Percentiles rank a stretch among this genome's conserved stretches.
phyloP scores from a whole-genome alignment of 2,113 vertebrate genomes.

The Syngnathoides biaculeatus region DNA sequence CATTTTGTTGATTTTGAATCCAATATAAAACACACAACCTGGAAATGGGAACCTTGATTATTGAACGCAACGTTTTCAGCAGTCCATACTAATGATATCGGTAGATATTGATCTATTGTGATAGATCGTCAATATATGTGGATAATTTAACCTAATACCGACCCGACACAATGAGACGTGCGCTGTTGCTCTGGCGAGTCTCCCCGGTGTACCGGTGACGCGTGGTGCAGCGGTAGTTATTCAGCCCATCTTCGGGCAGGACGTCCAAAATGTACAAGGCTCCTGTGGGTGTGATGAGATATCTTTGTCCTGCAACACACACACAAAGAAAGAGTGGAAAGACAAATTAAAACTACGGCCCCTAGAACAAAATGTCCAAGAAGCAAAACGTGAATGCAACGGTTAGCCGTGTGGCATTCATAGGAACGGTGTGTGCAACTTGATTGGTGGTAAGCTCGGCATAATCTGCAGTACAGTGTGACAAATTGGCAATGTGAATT shows the following conservation, averaged over 20 bases:
- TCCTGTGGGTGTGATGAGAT: constrained; percentile 98
- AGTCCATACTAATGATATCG: neutral
- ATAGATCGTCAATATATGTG: neutral
- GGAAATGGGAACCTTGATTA: neutral
- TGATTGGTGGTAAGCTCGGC: no score
- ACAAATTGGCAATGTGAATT: no score
- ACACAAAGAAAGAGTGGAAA: neutral
- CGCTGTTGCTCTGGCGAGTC: constrained; percentile 97
- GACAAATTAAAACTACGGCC: constrained; percentile 9
- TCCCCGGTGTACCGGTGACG: constrained; percentile 96
- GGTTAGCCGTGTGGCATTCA: no score
- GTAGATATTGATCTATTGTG: neutral
- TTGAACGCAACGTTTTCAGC: neutral
- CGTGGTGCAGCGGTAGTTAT: constrained; percentile 97
- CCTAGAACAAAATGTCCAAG: constrained; percentile 3
- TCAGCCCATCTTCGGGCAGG: constrained; percentile 96
- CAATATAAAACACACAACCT: neutral
- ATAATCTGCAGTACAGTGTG: no score
- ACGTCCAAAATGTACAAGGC: constrained; percentile 99
- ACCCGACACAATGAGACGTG: constrained; percentile 96
- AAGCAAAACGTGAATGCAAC: neutral
- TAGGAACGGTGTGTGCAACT: no score
- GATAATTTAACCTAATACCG: constrained; percentile 9
- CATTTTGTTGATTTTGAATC: neutral
- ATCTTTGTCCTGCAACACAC: constrained; percentile 88